Conservation (phyloP, 2,113 vertebrate genomes). For the Hypanus sabinus region DNA sequence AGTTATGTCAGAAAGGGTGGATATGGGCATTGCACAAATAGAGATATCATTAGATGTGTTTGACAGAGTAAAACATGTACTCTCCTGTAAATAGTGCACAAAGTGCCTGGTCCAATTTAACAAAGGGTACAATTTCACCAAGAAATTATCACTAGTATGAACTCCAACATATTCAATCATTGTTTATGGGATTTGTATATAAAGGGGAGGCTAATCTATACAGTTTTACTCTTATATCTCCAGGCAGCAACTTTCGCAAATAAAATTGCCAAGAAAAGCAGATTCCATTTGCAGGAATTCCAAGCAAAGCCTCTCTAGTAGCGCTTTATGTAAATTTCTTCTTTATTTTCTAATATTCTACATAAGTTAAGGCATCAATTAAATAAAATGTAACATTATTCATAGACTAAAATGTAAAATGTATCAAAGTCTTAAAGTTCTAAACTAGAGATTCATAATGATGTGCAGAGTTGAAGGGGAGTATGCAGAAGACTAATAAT, state of each 20-base stretch:
- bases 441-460: not conserved
- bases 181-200: too few relatives aligned
- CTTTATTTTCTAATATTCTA: not conserved
- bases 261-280: not conserved
- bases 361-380: not conserved
- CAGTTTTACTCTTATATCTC: not conserved
- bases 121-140: too few relatives aligned
- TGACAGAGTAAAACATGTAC: too few relatives aligned
- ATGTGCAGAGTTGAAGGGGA: not conserved
- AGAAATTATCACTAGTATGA: too few relatives aligned
- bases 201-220: too few relatives aligned
- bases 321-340: not conserved
- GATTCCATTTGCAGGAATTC: not conserved
- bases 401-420: not conserved
- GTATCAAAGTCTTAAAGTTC: not conserved
- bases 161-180: too few relatives aligned
- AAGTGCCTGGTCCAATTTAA: too few relatives aligned
- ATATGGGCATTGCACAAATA: too few relatives aligned
- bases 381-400: not conserved
- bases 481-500: not conserved
- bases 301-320: not conserved
- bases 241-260: not conserved
- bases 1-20: too few relatives aligned
- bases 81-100: too few relatives aligned
- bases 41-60: too few relatives aligned